Evolutionary conservation across 2,113 vertebrate species (phyloP).

Genomic region (Chaetops frenatus): DNA sequence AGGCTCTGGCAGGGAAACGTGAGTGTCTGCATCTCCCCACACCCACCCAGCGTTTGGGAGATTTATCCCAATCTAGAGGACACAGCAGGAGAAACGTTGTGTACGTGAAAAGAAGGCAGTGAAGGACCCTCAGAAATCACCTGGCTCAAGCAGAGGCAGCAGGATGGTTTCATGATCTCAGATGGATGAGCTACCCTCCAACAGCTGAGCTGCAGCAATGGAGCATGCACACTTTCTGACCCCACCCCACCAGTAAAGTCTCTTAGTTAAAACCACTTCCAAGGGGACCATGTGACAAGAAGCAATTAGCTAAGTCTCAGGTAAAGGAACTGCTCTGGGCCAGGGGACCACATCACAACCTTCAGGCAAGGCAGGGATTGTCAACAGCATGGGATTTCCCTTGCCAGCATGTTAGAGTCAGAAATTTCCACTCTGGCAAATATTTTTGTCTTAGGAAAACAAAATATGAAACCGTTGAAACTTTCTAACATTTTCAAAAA

Average conservation of each 20-base stretch:
- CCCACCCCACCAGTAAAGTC: not conserved
- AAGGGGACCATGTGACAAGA: not conserved
- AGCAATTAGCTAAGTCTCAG: not conserved
- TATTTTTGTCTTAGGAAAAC: not conserved
- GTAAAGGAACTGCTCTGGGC: not conserved
- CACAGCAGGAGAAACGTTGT: not conserved
- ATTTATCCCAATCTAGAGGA: not conserved
- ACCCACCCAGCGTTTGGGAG: not conserved
- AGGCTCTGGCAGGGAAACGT: not conserved
- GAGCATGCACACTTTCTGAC: not conserved
- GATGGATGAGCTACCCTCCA: rapidly evolving
- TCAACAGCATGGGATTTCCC: not conserved
- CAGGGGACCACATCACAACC: not conserved
- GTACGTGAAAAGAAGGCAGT: not conserved
- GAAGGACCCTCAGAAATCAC: not conserved
- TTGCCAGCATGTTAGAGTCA: not conserved
- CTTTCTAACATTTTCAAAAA: not conserved
- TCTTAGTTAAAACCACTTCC: not conserved
- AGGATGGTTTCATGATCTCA: not conserved
- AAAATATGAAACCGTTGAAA: not conserved
- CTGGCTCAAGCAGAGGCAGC: not conserved
- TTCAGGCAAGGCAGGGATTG: not conserved
- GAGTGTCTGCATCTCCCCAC: not conserved
- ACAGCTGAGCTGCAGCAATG: not conserved
- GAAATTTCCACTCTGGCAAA: not conserved